Base-by-base conservation (phyloP, 2,113 vertebrate species). In the Cyanocitta stelleri region DNA sequence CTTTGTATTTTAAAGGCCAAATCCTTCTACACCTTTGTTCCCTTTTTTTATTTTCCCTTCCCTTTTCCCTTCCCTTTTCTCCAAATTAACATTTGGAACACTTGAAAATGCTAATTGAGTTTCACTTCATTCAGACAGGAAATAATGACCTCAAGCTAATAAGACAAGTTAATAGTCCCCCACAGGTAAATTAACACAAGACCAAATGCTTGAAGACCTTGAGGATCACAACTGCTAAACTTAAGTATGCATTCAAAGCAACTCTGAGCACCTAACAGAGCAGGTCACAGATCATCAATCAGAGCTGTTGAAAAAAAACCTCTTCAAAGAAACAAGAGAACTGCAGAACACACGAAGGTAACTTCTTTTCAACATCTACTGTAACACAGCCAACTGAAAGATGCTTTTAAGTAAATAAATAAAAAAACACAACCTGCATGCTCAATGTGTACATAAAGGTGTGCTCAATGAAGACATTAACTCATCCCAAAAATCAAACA, bases 61-160 rank as follows among this genome's bases (percentile, higher is more conserved):
- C 15, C 11, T 84, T 83, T 87, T 63, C 26, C 15, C 16, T 93
- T 94, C 69, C 39, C 30, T 71, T 74, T 95, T 89, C 63, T 92
- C 61, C 68, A 90, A 92, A 92, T 92, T 89, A 97, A 90, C 91
- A 74, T 91, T 68, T 90, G 89, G 87, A 95, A 81, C 72, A 92
- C 68, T 92, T 87, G 56, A 95, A 82, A 92, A 95, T 92, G 84
- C 80, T 95, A 97, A 96, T 89, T 96, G 83, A 72, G 69, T 90
- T 95, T 95, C 83, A 87, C 56, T 95, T 91, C 64, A 89, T 87
- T 95, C 96, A 84, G 86, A 96, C 89, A 95, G 91, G 69, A 92
- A 97, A 97, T 95, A 97, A 97, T 87, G 95, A 97, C 94, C 96
- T 95, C 86, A 67, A 93, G 83, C 85, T 92, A 95, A 82, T 89